phyloP scores from a whole-genome alignment of 2,797 vertebrate genomes.

The Lacerta bilineata region DNA sequence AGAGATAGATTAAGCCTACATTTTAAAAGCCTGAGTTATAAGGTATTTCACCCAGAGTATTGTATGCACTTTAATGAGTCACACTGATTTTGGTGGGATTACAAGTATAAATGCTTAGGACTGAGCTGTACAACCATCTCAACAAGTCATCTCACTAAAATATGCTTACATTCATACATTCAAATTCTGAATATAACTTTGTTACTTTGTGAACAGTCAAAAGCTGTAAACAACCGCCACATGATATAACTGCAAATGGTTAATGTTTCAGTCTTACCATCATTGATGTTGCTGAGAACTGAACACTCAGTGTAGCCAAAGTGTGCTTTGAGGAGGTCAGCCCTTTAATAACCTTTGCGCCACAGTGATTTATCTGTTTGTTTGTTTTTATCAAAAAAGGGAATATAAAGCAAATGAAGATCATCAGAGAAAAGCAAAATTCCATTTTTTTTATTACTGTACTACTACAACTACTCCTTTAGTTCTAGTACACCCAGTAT shows the following conservation, averaged over 20 bases:
- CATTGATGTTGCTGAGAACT: conserved; percentile 89
- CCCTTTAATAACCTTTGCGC: conserved; percentile 87
- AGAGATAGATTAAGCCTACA: not conserved
- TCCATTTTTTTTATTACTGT: not conserved
- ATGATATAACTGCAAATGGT: not conserved
- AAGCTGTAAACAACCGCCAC: not conserved
- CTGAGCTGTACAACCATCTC: not conserved
- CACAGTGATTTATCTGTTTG: conserved; percentile 91
- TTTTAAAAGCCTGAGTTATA: too few relatives aligned
- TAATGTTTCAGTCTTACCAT: conserved; percentile 80
- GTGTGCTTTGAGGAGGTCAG: conserved; percentile 88
- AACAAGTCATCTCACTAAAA: not conserved
- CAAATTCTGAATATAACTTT: too few relatives aligned
- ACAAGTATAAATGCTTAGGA: not conserved
- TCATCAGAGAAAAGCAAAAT: conserved; percentile 19
- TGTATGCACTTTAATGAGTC: not conserved
- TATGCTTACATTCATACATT: not conserved
- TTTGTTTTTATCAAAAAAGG: not conserved
- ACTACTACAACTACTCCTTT: not conserved
- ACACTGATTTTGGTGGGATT: not conserved
- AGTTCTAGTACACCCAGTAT: not conserved
- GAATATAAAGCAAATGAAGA: not conserved
- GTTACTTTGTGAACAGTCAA: not conserved
- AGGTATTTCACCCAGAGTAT: too few relatives aligned
- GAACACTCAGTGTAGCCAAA: conserved; percentile 90